Evolutionary conservation across 37 sponge, comb jelly and placozoan genomes (phyloP).

Genomic region (Mnemiopsis leidyi): DNA sequence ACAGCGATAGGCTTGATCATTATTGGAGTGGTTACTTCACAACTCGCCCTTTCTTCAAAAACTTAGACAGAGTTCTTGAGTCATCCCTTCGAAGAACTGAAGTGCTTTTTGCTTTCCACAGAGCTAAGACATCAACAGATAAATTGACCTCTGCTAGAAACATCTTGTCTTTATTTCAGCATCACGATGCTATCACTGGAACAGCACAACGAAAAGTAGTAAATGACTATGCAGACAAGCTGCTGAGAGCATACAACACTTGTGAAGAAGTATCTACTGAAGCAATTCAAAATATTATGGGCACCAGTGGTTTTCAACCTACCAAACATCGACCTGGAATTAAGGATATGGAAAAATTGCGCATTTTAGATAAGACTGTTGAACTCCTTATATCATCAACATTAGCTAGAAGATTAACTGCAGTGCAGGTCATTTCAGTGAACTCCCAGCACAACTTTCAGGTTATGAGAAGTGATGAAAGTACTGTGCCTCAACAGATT

Average conservation of each 20-base stretch:
- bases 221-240: conserved; percentile 76
- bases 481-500: not conserved
- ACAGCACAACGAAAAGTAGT: conserved; percentile 83
- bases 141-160: conserved; percentile 67
- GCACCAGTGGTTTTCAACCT: not conserved
- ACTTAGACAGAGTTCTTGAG: conserved; percentile 81
- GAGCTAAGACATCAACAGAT: not conserved
- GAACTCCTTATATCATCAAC: not conserved
- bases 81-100: conserved; percentile 68
- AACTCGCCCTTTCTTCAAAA: conserved; percentile 88
- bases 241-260: not conserved
- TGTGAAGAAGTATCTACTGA: not conserved
- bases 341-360: not conserved
- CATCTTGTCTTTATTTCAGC: conserved; percentile 87
- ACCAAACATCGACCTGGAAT: not conserved
- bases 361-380: not conserved
- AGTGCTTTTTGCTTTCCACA: not conserved
- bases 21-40: conserved; percentile 99
- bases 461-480: not conserved
- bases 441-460: not conserved
- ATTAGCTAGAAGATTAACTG: not conserved
- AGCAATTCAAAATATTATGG: not conserved
- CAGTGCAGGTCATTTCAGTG: not conserved
- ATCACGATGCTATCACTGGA: conserved; percentile 88
- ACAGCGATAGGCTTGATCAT: conserved; percentile 81